Evolutionary conservation across 2,797 vertebrate genomes (phyloP).

Genomic region (Diplodus sargus): DNA sequence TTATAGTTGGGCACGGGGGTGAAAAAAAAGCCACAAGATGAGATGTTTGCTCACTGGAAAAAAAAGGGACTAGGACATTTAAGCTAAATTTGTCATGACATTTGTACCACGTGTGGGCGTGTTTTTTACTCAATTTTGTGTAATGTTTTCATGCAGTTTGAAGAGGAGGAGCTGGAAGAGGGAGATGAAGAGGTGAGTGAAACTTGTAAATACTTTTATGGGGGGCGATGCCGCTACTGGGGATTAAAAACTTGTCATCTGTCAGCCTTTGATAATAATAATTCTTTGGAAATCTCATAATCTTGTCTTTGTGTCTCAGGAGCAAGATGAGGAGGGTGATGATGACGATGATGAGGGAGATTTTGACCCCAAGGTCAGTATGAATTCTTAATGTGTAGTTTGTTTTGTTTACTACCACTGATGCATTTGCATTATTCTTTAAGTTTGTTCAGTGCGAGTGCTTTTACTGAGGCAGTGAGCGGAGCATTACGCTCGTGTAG

Average conservation of each 20-base stretch:
- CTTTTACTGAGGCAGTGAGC: neutral
- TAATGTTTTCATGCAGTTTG: constrained; percentile 88
- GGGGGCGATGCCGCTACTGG: too few relatives aligned
- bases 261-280: neutral
- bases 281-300: neutral
- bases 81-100: neutral
- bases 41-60: constrained; percentile 4
- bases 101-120: neutral
- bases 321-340: constrained; percentile 90
- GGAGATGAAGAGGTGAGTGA: constrained; percentile 94
- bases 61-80: neutral
- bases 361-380: constrained; percentile 89
- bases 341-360: constrained; percentile 95
- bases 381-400: neutral
- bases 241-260: too few relatives aligned
- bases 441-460: neutral
- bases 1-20: neutral
- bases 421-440: neutral
- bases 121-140: constrained; percentile 8
- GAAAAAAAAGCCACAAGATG: constrained; percentile 3
- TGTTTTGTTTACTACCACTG: neutral
- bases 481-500: too few relatives aligned
- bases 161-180: constrained; percentile 95
- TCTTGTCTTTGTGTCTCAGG: constrained; percentile 78
- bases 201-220: neutral